phyloP scores from a whole-genome alignment of 2,888 invertebrate genomes.

The Hemistola chrysoprasaria region DNA sequence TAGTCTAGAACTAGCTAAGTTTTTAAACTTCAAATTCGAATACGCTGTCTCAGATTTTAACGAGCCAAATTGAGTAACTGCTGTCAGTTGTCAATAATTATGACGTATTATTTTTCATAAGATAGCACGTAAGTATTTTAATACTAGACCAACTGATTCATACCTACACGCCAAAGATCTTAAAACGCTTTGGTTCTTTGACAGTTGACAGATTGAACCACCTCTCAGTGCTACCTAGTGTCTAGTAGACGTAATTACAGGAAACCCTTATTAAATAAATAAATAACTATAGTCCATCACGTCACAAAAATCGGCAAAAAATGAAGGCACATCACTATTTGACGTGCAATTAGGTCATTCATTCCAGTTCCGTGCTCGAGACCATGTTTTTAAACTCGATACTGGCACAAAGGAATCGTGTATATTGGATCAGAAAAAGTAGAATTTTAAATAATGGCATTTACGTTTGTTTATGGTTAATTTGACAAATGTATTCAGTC shows the following conservation, averaged over 20 bases:
- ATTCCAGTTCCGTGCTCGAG: conserved; percentile 25
- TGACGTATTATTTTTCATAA: too few relatives aligned
- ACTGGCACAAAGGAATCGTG: conserved; percentile 20
- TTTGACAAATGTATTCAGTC: conserved; percentile 9
- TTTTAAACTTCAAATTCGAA: too few relatives aligned
- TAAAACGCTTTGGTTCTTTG: conserved; percentile 41
- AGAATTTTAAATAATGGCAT: conserved; percentile 21
- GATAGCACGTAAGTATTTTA: too few relatives aligned
- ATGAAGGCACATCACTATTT: conserved; percentile 33
- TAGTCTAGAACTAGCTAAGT: too few relatives aligned
- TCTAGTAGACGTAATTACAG: conserved; percentile 30
- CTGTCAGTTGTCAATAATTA: too few relatives aligned
- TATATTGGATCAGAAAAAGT: conserved; percentile 18
- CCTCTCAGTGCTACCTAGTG: conserved; percentile 32
- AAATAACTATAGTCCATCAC: conserved; percentile 34
- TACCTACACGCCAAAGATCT: too few relatives aligned
- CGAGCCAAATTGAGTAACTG: too few relatives aligned
- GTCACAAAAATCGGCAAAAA: conserved; percentile 29
- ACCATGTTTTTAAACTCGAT: conserved; percentile 24
- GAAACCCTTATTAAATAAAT: too few relatives aligned
- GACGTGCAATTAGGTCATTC: conserved; percentile 32
- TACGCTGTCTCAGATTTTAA: too few relatives aligned
- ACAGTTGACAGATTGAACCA: conserved; percentile 49
- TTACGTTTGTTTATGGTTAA: conserved; percentile 10
- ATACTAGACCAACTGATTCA: too few relatives aligned